Evolutionary conservation across 2,888 invertebrate genomes (phyloP), one percentile per base, ranked within the genome.

Genomic region (Norana najaformis): DNA sequence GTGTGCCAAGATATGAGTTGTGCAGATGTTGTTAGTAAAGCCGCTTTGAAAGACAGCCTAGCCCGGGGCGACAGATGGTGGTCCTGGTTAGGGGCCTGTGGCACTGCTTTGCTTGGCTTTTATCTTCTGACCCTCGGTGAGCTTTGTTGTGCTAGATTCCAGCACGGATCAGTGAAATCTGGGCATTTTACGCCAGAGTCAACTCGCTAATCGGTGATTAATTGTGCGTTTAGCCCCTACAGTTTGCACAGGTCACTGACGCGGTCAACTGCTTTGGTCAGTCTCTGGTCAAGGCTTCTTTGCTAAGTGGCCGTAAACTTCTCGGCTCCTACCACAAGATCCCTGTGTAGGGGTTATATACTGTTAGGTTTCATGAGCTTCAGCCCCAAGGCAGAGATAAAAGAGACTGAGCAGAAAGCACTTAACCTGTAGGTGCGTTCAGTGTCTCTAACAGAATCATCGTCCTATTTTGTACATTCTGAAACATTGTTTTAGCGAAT

Each of bases 301-400:
- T 69, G 69, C 69, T 69, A 69, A 69, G 69, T 69, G 69, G 69
- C n/a, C 69, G 69, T 69, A 69, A 69, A 69, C 69, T 30, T 69
- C 69, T n/a, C 69, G 2, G 69, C 69, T 8, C 8, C 30, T 23
- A 69, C 69, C 11, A 13, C 69, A 8, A n/a, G 69, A 69, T 11
- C 69, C 69, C 69, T 69, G 30, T 69, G 69, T 69, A n/a, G 69
- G 30, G 30, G 69, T 69, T 69, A 69, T n/a, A 69, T 69, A 69
- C 69, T 69, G 69, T 69, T 69, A 69, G 69, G 69, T n/a, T 69
- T 69, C 69, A 69, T 69, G 69, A 69, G 69, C n/a, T 69, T 69
- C 13, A 69, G 69, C 69, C 69, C 8, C 69, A 13, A n/a, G 69
- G 69, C 69, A 23, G 47, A 3, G 20, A 47, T 14, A 23, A 23